Conservation (phyloP, 2,888 invertebrate species). For the Cinara cedri region DNA sequence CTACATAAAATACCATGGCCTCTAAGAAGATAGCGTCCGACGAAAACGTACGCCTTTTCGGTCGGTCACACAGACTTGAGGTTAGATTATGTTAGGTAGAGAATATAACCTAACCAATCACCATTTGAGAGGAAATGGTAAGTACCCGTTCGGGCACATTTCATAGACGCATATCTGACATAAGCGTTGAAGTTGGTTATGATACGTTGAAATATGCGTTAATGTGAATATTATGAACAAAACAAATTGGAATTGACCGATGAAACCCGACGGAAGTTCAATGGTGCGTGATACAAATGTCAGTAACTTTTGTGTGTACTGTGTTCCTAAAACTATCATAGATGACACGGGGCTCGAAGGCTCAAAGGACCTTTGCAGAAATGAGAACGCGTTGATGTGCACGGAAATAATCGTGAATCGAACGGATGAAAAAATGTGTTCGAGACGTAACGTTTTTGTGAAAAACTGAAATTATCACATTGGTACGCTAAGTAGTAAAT, state of each 20-base stretch:
- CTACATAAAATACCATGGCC: not conserved
- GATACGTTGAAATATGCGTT: not conserved
- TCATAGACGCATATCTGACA: too few species aligned
- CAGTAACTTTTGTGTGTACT: too few species aligned
- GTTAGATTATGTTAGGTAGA: too few species aligned
- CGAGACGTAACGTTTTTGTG: not conserved
- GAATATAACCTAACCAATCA: not conserved
- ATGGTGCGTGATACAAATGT: not conserved
- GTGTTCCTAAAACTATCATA: too few species aligned
- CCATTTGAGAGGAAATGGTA: not conserved
- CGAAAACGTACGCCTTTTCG: not conserved
- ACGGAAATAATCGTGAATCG: not conserved
- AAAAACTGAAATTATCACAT: not conserved
- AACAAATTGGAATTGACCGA: slow-evolving; percentile 3
- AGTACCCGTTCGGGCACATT: not conserved
- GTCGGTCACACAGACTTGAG: too few species aligned
- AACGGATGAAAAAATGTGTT: not conserved
- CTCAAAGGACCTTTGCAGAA: too few species aligned
- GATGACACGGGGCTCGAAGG: not conserved
- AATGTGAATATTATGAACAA: not conserved
- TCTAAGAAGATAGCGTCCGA: not conserved
- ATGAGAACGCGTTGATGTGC: not conserved
- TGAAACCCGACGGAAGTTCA: not conserved
- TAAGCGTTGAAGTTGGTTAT: not conserved
- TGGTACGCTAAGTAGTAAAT: too few species aligned